Evolutionary conservation across 2,797 vertebrate genomes (phyloP).

Genomic region (Myotis planiceps): DNA sequence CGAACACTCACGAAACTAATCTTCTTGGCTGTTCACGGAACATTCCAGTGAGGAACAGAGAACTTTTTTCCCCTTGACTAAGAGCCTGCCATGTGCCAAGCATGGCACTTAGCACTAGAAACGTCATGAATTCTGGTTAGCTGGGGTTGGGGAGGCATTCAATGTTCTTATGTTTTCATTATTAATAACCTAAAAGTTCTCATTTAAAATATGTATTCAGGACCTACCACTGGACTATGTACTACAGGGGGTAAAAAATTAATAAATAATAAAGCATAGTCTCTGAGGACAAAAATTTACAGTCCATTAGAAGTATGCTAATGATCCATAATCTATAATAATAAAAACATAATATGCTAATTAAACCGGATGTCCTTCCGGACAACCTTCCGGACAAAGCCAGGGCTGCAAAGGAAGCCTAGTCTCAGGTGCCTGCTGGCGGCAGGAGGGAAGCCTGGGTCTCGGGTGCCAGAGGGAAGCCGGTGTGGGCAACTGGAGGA

Average conservation of each 20-base stretch:
- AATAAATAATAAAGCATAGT: not conserved
- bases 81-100: not conserved
- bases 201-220: constrained; percentile 22
- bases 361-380: too few species aligned
- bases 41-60: not conserved
- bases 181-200: constrained; percentile 16
- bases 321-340: not conserved
- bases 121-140: constrained; percentile 5
- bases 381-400: too few species aligned
- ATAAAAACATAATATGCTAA: not conserved
- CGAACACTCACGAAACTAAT: not conserved
- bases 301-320: not conserved
- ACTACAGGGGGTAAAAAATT: not conserved
- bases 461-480: too few species aligned
- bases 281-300: not conserved
- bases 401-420: too few species aligned
- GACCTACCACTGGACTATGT: not conserved
- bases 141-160: not conserved
- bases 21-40: not conserved
- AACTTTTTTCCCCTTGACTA: not conserved
- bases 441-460: too few species aligned
- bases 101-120: not conserved
- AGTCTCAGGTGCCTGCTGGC: too few species aligned
- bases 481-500: too few species aligned
- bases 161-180: constrained; percentile 29